Evolutionary conservation across 2,797 vertebrate genomes (phyloP).

Genomic region (Streptopelia turtur): DNA sequence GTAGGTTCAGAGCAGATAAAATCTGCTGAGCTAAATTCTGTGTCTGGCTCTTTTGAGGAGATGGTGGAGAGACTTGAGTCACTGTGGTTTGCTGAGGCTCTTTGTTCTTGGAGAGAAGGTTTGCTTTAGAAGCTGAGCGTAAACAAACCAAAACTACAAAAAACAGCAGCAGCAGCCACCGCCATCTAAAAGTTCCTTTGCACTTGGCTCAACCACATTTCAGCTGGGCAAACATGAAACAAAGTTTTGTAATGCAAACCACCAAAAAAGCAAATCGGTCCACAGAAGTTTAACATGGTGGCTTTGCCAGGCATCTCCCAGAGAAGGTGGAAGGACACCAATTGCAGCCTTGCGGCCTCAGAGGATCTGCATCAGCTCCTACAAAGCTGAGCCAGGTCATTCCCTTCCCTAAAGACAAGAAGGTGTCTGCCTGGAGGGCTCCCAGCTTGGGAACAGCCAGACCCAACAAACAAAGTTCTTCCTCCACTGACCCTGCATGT

Average conservation of each 20-base stretch:
- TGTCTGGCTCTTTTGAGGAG: neutral
- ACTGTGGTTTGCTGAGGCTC: neutral
- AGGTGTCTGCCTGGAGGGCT: neutral
- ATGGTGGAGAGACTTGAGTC: neutral
- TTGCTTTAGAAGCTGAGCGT: neutral
- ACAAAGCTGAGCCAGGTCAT: neutral
- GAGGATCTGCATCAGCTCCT: neutral
- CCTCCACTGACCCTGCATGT: neutral
- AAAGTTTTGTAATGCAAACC: neutral
- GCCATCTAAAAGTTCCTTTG: neutral
- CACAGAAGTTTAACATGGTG: neutral
- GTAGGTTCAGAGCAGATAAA: neutral
- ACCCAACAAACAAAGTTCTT: neutral
- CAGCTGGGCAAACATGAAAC: neutral
- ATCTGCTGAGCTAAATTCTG: neutral
- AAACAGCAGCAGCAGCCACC: neutral
- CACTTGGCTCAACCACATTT: neutral
- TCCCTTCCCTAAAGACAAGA: neutral
- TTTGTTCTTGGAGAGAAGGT: neutral
- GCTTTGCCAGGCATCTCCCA: neutral
- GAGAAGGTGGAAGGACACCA: neutral
- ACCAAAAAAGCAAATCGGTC: neutral
- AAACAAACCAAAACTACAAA: constrained; percentile 27
- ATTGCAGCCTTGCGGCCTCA: neutral
- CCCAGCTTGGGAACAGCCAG: neutral